These are phyloP conservation scores for Dicerorhinus sumatrensis DNA, from an alignment of 2,113 vertebrate genomes.

Conservation along the genomic window DNA sequence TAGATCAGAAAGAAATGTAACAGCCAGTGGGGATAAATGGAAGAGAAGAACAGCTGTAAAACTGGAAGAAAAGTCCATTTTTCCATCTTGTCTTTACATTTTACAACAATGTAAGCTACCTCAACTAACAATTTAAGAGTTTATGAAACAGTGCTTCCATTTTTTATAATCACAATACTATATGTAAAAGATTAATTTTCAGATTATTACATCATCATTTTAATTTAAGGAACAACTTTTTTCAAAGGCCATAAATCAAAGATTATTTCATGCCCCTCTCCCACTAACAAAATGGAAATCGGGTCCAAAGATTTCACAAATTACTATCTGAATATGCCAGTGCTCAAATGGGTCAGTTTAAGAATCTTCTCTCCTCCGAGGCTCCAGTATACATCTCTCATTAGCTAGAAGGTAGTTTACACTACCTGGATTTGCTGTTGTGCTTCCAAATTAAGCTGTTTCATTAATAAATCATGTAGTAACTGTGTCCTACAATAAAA, in stretches of 20 bases:
- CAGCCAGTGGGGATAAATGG: background rate
- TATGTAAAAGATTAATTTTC: slow-evolving; percentile 25
- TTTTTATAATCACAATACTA: slow-evolving; percentile 8
- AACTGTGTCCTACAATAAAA: slow-evolving; percentile 20
- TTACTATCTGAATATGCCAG: slow-evolving; percentile 3
- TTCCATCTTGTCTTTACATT: background rate
- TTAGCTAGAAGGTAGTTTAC: background rate
- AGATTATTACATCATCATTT: background rate
- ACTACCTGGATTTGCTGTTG: background rate
- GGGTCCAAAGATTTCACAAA: slow-evolving; percentile 46
- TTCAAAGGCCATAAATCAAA: slow-evolving; percentile 43
- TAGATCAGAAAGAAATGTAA: slow-evolving; percentile 46
- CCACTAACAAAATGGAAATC: slow-evolving; percentile 42
- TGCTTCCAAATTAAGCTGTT: slow-evolving; percentile 26
- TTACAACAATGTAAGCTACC: background rate
- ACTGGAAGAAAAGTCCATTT: slow-evolving; percentile 26
- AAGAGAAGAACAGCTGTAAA: slow-evolving; percentile 27
- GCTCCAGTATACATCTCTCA: background rate
- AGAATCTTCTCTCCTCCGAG: background rate
- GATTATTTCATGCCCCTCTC: slow-evolving; percentile 24
- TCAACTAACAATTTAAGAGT: slow-evolving; percentile 12
- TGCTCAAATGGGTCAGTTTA: background rate
- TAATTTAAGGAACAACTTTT: slow-evolving; percentile 27
- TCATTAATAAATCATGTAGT: background rate
- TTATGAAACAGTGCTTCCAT: slow-evolving; percentile 43